Evolutionary conservation across 2,797 vertebrate species (phyloP), one percentile per base, ranked within the genome.

Genomic region (Buphagus erythrorhynchus): DNA sequence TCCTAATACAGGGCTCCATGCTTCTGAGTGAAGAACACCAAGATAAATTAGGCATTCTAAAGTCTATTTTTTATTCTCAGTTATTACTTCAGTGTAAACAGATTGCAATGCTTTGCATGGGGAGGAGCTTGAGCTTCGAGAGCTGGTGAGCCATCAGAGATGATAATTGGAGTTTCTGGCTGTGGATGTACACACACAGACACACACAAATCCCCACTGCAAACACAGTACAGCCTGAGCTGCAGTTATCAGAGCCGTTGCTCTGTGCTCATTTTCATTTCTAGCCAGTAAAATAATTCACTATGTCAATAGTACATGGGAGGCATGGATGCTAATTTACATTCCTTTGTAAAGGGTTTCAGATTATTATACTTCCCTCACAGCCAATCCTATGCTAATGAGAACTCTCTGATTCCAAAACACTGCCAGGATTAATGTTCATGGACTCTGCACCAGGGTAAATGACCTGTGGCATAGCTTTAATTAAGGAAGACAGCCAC

Each of bases 401-500:
- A 96, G 87, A 91, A 89, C 21, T 90, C 89, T 91, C 54, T 69
- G 90, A 88, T 94, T 95, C 95, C 85, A 86, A 95, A 93, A 92
- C 68, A 58, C 74, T 93, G 91, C 90, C 61, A 52, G 86, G 90
- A 84, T 94, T 95, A 92, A 96, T 84, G 96, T 85, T 95, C 45
- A 7, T 78, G 88, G 81, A 96, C 80, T 81, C 61, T 51, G 57
- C 43, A 82, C 48, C 57, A 54, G 90, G 78, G 75, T 96, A 96
- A 97, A 94, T 96, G 93, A 97, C 96, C 86, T 94, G 65, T 95
- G 76, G 93, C 76, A 75, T 92, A 87, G 93, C 94, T 97, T 75
- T 94, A 97, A 95, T 97, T 97, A 97, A 87, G 94, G 94, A 96
- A 96, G 95, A 88, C n/a, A 84, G 59, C 33, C 84, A 88, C 82